phyloP scores from a whole-genome alignment of 2,797 vertebrate genomes.

The Sardinella longiceps region DNA sequence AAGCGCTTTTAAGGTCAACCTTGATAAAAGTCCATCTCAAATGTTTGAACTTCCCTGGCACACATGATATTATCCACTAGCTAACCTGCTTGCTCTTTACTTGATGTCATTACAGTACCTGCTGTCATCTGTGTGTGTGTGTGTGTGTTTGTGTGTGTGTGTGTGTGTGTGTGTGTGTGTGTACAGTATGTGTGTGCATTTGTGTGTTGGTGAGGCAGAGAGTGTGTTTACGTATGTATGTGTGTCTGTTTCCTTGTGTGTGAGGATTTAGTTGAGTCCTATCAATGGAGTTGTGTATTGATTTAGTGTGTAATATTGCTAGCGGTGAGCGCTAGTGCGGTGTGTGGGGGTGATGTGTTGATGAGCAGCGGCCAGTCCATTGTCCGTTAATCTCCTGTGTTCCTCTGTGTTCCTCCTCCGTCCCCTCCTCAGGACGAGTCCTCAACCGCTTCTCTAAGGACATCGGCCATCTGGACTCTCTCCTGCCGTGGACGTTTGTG shows the following conservation, averaged over 20 bases:
- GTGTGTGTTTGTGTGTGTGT: background rate
- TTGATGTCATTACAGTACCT: too few relatives aligned
- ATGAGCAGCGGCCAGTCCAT: background rate
- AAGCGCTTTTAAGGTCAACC: background rate
- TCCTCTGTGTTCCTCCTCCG: background rate
- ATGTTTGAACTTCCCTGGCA: background rate
- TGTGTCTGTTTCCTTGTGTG: too few relatives aligned
- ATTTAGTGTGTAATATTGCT: too few relatives aligned
- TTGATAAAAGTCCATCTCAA: background rate
- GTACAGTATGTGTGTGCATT: background rate
- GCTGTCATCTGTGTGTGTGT: background rate
- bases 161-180: background rate
- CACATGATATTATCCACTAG: background rate
- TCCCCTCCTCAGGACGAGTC: conserved; percentile 8
- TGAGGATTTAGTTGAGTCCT: too few relatives aligned
- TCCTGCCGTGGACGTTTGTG: conserved; percentile 76
- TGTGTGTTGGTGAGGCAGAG: background rate
- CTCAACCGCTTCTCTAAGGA: conserved; percentile 80
- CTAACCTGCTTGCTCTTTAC: background rate
- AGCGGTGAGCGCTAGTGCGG: too few relatives aligned
- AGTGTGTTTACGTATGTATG: background rate
- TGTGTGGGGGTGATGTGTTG: background rate
- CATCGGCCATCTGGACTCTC: conserved; percentile 81
- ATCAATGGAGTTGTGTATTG: too few relatives aligned
- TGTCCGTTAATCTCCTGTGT: background rate